Evolutionary conservation across 2,797 vertebrate genomes (phyloP), one percentile per base, ranked within the genome.

Genomic region (Trachops cirrhosus): DNA sequence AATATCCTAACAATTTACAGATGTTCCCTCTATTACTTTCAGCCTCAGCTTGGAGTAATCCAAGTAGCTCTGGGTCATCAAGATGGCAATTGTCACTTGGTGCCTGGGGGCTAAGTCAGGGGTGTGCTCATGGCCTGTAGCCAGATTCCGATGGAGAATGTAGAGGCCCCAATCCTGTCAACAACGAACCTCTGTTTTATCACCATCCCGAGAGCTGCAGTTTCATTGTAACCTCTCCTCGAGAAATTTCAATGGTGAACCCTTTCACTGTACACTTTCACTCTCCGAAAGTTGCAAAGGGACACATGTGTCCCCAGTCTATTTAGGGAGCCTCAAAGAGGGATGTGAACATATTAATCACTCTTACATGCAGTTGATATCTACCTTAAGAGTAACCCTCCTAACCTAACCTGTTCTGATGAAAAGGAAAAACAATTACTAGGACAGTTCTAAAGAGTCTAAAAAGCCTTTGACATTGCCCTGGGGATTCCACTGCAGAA

Each of bases 1-100:
- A 94, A 75, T 83, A 83, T 48, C 34, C 86, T 94, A 84, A 71
- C 32, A 41, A 90, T 91, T 92, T 74, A 78, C 78, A 93, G 74
- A 82, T 82, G 21, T 14, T 95, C 34, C 70, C 41, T 71, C 26
- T 37, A 50, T 9, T 52, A 39, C 37, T 39, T 74, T 78, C 11
- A 93, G 41, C 3, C 9, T 85, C 73, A 62, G 34, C 46, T 44
- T 84, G 59, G 37, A 75, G 41, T 57, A n/a, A 77, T 67, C 57
- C 70, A 89, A 80, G 62, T 10, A 59, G 39, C 82, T 26, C n/a
- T 46, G 46, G 8, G 8, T 78, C 48, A 89, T 90, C 88, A 93
- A 75, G 34, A 14, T 86, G 71, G 21, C 26, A 19, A 44, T 59
- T 95, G 32, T 78, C 52, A 64, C 59, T 74, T 68, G 64, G 37